Percentiles rank a stretch among this genome's conserved stretches.
Evolutionary conservation across 1,140 invertebrate genomes (phyloP).

Genomic region (Harpegnathos saltator): DNA sequence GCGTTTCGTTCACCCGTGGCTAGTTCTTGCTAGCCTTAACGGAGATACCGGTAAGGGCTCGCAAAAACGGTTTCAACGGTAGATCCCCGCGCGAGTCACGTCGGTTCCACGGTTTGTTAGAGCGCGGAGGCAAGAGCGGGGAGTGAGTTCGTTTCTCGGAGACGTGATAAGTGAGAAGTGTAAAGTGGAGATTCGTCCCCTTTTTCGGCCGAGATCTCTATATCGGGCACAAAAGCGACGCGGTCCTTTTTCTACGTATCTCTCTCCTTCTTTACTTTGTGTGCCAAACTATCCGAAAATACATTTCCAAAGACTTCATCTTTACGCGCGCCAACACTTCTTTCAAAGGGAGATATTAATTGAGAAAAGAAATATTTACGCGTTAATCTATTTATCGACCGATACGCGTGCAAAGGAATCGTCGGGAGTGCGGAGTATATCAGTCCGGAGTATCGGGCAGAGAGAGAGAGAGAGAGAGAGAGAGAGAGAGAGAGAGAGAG

Average conservation of each 20-base stretch:
- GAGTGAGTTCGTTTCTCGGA: slow-evolving; percentile 13
- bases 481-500: no score
- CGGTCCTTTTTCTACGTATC: neutral
- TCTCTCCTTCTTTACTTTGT: neutral
- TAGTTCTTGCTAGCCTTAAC: slow-evolving; percentile 28
- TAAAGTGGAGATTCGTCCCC: slow-evolving; percentile 9
- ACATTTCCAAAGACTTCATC: neutral
- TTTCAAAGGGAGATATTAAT: neutral
- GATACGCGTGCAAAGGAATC: neutral
- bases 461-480: no score
- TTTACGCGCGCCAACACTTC: no score
- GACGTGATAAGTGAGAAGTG: slow-evolving; percentile 40
- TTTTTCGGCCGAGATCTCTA: neutral
- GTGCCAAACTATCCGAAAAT: neutral
- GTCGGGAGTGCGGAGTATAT: neutral
- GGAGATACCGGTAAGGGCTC: slow-evolving; percentile 9
- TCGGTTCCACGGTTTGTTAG: slow-evolving; percentile 26
- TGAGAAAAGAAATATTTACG: slow-evolving; percentile 5
- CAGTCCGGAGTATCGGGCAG: neutral
- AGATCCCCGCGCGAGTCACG: slow-evolving; percentile 18
- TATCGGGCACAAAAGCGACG: neutral
- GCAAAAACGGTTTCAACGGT: slow-evolving; percentile 42
- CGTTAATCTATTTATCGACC: neutral
- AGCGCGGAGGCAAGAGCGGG: slow-evolving; percentile 15
- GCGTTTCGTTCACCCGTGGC: slow-evolving; percentile 38